Conservation (phyloP, 2,888 invertebrate genomes). For the Philereme vetulata region DNA sequence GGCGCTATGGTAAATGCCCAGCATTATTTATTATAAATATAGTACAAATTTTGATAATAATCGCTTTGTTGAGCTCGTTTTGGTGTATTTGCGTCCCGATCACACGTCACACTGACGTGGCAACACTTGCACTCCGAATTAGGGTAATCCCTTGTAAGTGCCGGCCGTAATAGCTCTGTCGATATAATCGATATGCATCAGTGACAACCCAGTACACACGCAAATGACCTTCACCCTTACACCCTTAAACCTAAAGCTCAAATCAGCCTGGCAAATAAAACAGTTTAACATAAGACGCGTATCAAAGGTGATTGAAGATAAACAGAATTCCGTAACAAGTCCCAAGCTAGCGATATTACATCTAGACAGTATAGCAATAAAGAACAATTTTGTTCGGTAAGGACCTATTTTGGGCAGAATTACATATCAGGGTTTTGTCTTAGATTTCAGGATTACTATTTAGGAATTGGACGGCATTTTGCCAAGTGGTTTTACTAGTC, state of each 20-base stretch:
- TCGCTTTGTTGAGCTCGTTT: slow-evolving; percentile 3
- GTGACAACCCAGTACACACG: slow-evolving; percentile 15
- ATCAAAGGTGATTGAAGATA: slow-evolving; percentile 22
- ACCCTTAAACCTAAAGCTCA: not conserved
- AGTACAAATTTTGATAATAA: too few species aligned
- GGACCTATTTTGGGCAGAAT: not conserved
- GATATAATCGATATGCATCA: slow-evolving; percentile 36
- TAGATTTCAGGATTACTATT: slow-evolving; percentile 8
- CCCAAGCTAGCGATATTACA: not conserved
- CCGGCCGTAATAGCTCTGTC: slow-evolving; percentile 37
- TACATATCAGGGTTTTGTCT: slow-evolving; percentile 10
- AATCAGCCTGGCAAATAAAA: slow-evolving; percentile 5
- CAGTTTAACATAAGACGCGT: slow-evolving; percentile 3
- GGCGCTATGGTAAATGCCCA: too few species aligned
- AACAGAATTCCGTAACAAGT: slow-evolving; percentile 6
- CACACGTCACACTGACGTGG: slow-evolving; percentile 34
- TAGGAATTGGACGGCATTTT: slow-evolving; percentile 9
- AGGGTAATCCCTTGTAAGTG: slow-evolving; percentile 46
- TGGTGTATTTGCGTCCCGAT: slow-evolving; percentile 20
- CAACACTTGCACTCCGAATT: slow-evolving; percentile 46
- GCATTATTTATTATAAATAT: too few species aligned
- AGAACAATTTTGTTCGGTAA: not conserved
- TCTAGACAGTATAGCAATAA: slow-evolving; percentile 3
- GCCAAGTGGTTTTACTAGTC: slow-evolving; percentile 15
- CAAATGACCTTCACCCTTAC: slow-evolving; percentile 3